Conservation (phyloP, 2,113 vertebrate species). For the Marmota flaviventris region DNA sequence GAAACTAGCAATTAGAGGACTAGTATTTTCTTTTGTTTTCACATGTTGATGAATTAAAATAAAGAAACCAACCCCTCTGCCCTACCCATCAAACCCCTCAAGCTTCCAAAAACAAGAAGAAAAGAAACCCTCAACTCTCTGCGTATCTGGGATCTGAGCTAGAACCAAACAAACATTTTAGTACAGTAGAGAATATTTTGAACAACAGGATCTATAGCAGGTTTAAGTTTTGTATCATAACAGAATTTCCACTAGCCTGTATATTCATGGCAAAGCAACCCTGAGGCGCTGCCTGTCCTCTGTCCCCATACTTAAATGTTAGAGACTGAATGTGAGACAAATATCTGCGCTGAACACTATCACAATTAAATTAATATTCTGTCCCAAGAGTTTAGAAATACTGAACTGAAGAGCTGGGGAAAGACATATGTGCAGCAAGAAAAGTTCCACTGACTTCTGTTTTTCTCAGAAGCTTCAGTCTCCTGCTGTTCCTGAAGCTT, state of each 20-base stretch:
- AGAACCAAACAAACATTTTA: neutral
- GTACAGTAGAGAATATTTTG: neutral
- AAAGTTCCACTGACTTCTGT: neutral
- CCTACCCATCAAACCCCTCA: neutral
- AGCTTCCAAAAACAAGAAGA: neutral
- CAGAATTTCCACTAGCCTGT: constrained; percentile 9
- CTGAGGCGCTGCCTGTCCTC: no score
- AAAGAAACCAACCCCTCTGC: neutral
- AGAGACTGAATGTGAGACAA: neutral
- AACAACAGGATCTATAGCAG: neutral
- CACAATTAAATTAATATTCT: neutral
- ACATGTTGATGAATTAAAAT: constrained; percentile 34
- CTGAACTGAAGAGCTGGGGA: neutral
- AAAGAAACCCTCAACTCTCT: neutral
- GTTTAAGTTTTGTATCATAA: neutral
- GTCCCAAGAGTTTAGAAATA: neutral
- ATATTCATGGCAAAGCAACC: neutral
- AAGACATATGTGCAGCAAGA: neutral
- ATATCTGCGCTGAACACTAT: neutral
- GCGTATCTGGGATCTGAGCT: neutral
- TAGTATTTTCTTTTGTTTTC: neutral
- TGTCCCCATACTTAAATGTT: neutral
- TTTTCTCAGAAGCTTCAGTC: constrained; percentile 34
- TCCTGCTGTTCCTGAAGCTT: constrained; percentile 22
- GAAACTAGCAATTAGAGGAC: neutral